phyloP scores from a whole-genome alignment of 1,140 invertebrate species.

The Aphelinus atriplicis region DNA sequence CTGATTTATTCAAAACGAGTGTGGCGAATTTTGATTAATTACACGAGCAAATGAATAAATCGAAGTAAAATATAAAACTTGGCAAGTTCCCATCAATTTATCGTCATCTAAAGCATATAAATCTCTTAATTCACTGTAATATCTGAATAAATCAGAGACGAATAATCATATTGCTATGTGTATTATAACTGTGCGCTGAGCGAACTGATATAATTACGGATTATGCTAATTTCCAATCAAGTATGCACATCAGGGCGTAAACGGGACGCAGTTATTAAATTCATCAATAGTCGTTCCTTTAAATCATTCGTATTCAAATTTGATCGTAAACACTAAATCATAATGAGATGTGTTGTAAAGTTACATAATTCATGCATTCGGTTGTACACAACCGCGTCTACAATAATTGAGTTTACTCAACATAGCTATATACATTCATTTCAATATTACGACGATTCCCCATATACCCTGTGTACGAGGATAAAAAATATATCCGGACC shows the following conservation, averaged over 20 bases:
- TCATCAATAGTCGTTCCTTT: slow-evolving; percentile 21
- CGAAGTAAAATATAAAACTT: not conserved
- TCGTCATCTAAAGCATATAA: not conserved
- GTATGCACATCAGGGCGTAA: slow-evolving; percentile 11
- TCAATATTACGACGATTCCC: too few relatives aligned
- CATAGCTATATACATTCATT: too few relatives aligned
- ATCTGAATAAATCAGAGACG: slow-evolving; percentile 18
- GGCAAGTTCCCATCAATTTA: too few relatives aligned
- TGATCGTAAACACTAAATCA: not conserved
- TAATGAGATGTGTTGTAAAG: slow-evolving; percentile 4
- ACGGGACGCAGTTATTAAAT: slow-evolving; percentile 16
- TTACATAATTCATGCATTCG: not conserved
- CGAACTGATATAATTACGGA: slow-evolving; percentile 16
- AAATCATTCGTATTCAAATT: not conserved
- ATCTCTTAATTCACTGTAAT: slow-evolving; percentile 8
- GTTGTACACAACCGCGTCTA: too few relatives aligned
- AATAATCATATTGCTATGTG: slow-evolving; percentile 13
- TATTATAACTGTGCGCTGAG: slow-evolving; percentile 15
- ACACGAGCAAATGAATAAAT: slow-evolving; percentile 10
- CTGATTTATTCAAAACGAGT: slow-evolving; percentile 8
- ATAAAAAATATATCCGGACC: too few relatives aligned
- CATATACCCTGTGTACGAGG: too few relatives aligned
- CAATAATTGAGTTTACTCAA: too few relatives aligned
- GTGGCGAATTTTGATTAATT: slow-evolving; percentile 16
- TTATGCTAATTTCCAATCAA: slow-evolving; percentile 31